Evolutionary conservation across 2,888 invertebrate genomes (phyloP).

Genomic region (Periphyllus acericola): DNA sequence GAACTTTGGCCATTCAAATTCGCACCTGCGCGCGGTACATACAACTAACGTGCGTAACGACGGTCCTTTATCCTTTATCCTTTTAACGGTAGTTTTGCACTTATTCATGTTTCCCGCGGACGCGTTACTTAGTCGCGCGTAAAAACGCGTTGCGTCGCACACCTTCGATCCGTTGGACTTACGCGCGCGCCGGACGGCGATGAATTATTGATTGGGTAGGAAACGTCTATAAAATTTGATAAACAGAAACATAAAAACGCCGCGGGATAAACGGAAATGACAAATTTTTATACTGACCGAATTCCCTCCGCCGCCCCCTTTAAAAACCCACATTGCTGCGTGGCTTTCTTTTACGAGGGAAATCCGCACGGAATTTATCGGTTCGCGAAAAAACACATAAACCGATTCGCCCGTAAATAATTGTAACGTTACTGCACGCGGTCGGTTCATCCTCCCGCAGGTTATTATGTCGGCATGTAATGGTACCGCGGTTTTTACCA

Average conservation of each 20-base stretch:
- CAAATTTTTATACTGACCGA: conserved; percentile 27
- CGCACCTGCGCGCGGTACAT: conserved; percentile 15
- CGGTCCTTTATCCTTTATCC: neutral
- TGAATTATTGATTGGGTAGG: neutral
- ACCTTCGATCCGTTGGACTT: neutral
- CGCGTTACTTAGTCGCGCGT: neutral
- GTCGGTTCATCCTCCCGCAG: neutral
- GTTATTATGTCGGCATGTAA: neutral
- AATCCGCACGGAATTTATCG: conserved; percentile 38
- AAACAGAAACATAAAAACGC: conserved; percentile 30
- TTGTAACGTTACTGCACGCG: conserved; percentile 22
- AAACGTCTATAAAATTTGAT: conserved; percentile 31
- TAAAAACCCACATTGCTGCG: neutral
- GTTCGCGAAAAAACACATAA: conserved; percentile 54
- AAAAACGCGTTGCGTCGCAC: neutral
- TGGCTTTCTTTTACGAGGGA: conserved; percentile 34
- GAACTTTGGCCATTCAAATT: conserved; percentile 32
- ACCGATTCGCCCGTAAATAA: conserved; percentile 56
- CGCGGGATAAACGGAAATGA: conserved; percentile 33
- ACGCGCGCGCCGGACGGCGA: neutral
- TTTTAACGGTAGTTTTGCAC: no score
- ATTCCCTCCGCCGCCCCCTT: no score
- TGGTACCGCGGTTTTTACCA: neutral
- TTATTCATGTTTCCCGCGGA: neutral
- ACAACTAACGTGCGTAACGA: neutral